Conservation (phyloP, 2,113 vertebrate genomes). For the Petaurus breviceps region DNA sequence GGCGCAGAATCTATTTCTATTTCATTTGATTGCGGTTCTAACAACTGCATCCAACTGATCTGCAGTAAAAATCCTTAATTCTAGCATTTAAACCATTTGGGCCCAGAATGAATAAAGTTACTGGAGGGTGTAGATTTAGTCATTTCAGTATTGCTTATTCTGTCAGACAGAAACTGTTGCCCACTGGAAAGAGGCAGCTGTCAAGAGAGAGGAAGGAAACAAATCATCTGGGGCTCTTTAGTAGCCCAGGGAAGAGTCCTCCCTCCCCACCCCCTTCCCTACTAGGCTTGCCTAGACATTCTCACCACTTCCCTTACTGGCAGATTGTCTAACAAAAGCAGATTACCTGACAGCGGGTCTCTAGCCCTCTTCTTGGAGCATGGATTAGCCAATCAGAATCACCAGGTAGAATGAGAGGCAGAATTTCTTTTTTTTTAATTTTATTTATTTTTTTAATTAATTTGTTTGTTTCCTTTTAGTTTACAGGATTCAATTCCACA, state of each 20-base stretch:
- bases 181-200: not conserved
- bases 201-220: not conserved
- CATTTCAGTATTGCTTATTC: not conserved
- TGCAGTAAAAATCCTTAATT: not conserved
- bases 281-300: not conserved
- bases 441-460: too few relatives aligned
- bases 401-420: not conserved
- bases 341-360: not conserved
- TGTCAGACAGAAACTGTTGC: not conserved
- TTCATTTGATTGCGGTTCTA: not conserved
- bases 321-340: not conserved
- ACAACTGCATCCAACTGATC: not conserved
- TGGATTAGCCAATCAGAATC: not conserved
- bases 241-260: not conserved
- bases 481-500: too few relatives aligned
- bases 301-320: not conserved
- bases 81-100: not conserved
- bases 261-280: not conserved
- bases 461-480: too few relatives aligned
- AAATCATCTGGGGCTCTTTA: not conserved
- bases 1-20: not conserved
- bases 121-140: not conserved
- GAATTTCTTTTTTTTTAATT: too few relatives aligned
- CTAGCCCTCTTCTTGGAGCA: not conserved
- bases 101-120: not conserved